Evolutionary conservation across 2,888 invertebrate genomes (phyloP).

Genomic region (Lamellibrachia columna): DNA sequence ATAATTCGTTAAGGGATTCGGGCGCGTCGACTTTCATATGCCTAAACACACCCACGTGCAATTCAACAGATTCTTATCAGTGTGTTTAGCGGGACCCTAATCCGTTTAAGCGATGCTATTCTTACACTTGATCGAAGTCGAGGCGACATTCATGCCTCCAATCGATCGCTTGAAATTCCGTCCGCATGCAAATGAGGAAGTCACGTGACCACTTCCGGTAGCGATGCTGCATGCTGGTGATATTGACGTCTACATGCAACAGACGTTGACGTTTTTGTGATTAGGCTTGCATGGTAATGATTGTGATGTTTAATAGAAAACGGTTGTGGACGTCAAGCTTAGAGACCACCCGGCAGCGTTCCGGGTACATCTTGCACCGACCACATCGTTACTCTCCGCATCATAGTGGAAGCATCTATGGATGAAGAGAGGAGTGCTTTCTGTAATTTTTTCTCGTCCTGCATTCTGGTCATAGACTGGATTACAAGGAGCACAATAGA

Average conservation of each 20-base stretch:
- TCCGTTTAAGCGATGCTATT: background rate
- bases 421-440: no score
- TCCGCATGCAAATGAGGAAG: constrained; percentile 11
- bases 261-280: no score
- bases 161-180: background rate
- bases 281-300: background rate
- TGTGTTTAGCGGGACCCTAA: background rate
- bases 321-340: background rate
- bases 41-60: background rate
- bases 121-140: constrained; percentile 3
- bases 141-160: constrained; percentile 9
- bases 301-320: no score
- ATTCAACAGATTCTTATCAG: background rate
- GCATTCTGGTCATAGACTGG: no score
- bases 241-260: background rate
- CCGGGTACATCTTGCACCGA: no score
- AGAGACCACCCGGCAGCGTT: no score
- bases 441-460: no score
- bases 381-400: no score
- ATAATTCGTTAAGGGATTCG: no score
- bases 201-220: constrained; percentile 4
- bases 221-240: constrained; percentile 5
- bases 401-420: no score
- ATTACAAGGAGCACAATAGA: no score
- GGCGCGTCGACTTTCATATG: background rate